A percentile compares a stretch with the other conserved stretches of the same genome.
Evolutionary conservation across 2,113 vertebrate genomes (phyloP).

Genomic region (Bettongia penicillata): DNA sequence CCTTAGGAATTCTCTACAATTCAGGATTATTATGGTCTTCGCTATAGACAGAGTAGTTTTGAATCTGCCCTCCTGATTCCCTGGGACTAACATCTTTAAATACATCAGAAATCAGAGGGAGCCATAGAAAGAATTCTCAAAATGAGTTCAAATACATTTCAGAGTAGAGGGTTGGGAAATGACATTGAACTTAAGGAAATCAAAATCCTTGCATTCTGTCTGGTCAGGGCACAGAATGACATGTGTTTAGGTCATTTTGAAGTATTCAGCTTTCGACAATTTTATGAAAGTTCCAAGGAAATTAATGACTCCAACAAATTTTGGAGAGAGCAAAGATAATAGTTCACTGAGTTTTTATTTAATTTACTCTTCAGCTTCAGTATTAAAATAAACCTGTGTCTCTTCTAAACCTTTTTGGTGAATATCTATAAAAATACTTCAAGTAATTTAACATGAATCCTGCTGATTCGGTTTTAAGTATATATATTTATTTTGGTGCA

Average conservation of each 20-base stretch:
- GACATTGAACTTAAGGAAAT: neutral
- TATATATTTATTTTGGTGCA: neutral
- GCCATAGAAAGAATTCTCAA: neutral
- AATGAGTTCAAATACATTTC: neutral
- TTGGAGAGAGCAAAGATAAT: neutral
- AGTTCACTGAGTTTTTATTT: neutral
- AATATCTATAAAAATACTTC: too few species aligned
- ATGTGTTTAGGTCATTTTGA: neutral
- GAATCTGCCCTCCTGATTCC: neutral
- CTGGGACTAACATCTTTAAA: neutral
- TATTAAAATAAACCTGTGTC: neutral
- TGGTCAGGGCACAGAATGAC: neutral
- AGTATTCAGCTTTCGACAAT: neutral
- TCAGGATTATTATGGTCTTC: neutral
- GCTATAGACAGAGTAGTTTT: neutral
- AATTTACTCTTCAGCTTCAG: neutral
- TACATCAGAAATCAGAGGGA: neutral
- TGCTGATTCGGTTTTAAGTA: neutral
- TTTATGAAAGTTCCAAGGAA: neutral
- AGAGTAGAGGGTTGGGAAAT: neutral
- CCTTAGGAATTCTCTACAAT: neutral
- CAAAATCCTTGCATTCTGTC: neutral
- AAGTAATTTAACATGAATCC: accelerated
- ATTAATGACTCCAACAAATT: neutral
- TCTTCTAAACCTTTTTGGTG: neutral